Conservation (phyloP, 2,888 invertebrate species). For the Macrosiphum euphorbiae region DNA sequence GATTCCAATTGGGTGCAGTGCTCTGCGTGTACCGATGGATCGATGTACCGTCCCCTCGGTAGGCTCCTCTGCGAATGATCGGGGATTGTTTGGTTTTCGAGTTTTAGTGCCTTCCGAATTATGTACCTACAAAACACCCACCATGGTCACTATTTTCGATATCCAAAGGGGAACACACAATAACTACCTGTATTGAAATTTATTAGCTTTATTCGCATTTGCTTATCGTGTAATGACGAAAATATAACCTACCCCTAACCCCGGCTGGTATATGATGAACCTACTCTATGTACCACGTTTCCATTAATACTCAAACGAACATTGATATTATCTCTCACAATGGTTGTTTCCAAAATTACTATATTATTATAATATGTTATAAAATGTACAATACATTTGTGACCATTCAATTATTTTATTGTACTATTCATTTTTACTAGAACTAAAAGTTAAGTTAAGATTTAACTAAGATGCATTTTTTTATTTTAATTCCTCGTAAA, state of each 20-base stretch:
- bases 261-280: background rate
- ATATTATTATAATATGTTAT: background rate
- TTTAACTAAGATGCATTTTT: no score
- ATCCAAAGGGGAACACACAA: background rate
- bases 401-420: background rate
- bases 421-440: background rate
- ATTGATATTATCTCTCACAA: constrained; percentile 24
- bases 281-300: background rate
- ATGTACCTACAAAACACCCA: background rate
- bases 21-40: background rate
- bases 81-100: constrained; percentile 15
- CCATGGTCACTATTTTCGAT: background rate
- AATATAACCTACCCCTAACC: background rate
- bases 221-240: constrained; percentile 31
- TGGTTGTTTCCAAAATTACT: background rate
- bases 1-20: background rate
- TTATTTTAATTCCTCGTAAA: background rate
- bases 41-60: background rate
- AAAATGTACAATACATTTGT: background rate
- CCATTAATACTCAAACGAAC: constrained; percentile 22
- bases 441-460: no score
- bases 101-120: constrained; percentile 13
- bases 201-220: constrained; percentile 33
- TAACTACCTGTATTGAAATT: constrained; percentile 48
- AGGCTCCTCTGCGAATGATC: background rate